These are phyloP conservation scores for Magallana ariakensis DNA, from an alignment of 1,140 invertebrate species.

Conservation along the genomic window DNA sequence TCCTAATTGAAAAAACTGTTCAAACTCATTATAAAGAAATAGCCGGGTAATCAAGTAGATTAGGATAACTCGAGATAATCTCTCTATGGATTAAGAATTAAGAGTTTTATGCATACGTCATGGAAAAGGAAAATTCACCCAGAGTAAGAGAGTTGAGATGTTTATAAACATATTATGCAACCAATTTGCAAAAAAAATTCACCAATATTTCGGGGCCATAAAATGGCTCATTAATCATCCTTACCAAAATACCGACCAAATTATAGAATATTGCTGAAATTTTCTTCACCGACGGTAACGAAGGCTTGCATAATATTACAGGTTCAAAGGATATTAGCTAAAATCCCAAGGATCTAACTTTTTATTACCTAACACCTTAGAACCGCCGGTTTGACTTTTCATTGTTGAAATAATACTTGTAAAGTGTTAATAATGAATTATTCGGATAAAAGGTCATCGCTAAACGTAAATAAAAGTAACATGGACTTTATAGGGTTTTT, in stretches of 20 bases:
- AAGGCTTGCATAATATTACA: constrained; percentile 1
- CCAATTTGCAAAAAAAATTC: not conserved
- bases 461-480: not conserved
- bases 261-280: not conserved
- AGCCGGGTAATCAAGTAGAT: constrained; percentile 11
- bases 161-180: not conserved
- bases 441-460: not conserved
- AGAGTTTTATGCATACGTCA: not conserved
- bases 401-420: not conserved
- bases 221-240: not conserved
- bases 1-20: not conserved
- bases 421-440: not conserved
- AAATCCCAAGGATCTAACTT: constrained; percentile 14
- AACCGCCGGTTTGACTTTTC: not conserved
- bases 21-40: too few species aligned
- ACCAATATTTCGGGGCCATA: not conserved
- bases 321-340: constrained; percentile 8
- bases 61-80: constrained; percentile 26
- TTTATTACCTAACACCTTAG: not conserved
- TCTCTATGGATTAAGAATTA: constrained; percentile 4
- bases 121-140: not conserved
- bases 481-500: too few species aligned
- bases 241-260: not conserved
- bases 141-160: not conserved
- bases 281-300: not conserved